Base-by-base conservation (phyloP, 2,888 invertebrate species). In the Anthrax anthrax region DNA sequence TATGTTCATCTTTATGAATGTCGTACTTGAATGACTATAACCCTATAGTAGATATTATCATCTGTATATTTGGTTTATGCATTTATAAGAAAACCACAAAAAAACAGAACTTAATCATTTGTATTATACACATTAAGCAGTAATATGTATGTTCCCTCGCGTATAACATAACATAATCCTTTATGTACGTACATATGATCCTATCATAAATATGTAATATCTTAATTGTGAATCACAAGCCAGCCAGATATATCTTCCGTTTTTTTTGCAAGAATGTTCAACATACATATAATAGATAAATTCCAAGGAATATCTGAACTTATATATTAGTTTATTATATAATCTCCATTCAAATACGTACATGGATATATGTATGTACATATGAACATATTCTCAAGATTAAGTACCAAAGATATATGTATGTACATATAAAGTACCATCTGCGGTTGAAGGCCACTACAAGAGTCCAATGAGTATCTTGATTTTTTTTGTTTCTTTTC, bases 181-280 rank as follows among this genome's bases (percentile, higher is more conserved):
- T n/a, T n/a, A n/a, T n/a, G n/a, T n/a, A n/a, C n/a, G n/a, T n/a
- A n/a, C n/a, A n/a, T n/a, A n/a, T n/a, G n/a, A n/a, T n/a, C n/a
- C 45, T 37, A 46, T 18, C 37, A 42, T 46, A 46, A 46, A 46
- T 46, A 46, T 37, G 46, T 37, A 46, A 46, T 46, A 46, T 46
- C 46, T 46, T 46, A 46, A 46, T 46, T 46, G 46, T 42, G 38
- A 42, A 46, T 46, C 46, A 46, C 46, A 46, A 42, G 29, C 46
- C 32, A 46, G 37, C n/a, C n/a, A n/a, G n/a, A n/a, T n/a, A n/a
- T n/a, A n/a, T n/a, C n/a, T n/a, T n/a, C n/a, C n/a, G n/a, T n/a
- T n/a, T n/a, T n/a, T n/a, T n/a, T n/a, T n/a, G n/a, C n/a, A n/a
- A n/a, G n/a, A n/a, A n/a, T n/a, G n/a, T n/a, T n/a, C n/a, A n/a